A percentile compares a stretch with the other conserved stretches of the same genome.
Evolutionary conservation across 1,140 invertebrate genomes (phyloP).

Genomic region (Drosophila teissieri): DNA sequence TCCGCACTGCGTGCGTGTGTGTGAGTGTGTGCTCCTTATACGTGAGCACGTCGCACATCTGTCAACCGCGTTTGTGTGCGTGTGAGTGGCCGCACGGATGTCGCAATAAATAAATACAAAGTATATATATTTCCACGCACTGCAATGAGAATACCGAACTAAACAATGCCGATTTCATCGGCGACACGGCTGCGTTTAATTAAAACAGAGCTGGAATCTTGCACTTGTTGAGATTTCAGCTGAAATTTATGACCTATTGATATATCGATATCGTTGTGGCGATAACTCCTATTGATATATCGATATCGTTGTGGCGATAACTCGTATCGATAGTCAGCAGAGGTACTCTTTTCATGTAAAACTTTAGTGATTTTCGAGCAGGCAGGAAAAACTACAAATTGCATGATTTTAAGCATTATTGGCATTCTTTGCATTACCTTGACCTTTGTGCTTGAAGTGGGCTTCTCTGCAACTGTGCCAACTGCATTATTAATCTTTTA

Average conservation of each 20-base stretch:
- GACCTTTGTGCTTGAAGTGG: conserved; percentile 34
- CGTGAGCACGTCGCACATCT: conserved; percentile 37
- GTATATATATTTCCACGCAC: conserved; percentile 21
- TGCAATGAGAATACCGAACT: conserved; percentile 17
- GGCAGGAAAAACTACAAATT: conserved; percentile 5
- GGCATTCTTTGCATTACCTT: conserved; percentile 23
- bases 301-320: conserved; percentile 13
- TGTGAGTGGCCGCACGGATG: conserved; percentile 24
- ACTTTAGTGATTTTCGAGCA: not conserved
- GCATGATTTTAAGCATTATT: conserved; percentile 10
- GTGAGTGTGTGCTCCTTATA: conserved; percentile 13
- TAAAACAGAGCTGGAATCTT: conserved; percentile 22
- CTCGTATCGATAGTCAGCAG: conserved; percentile 6
- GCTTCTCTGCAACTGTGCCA: conserved; percentile 23
- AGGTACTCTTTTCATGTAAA: conserved; percentile 10
- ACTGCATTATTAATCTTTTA: not conserved
- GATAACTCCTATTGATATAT: conserved; percentile 1
- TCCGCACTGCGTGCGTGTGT: conserved; percentile 31
- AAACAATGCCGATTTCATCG: conserved; percentile 18
- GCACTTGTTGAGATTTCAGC: conserved; percentile 47
- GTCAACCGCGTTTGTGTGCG: conserved; percentile 18
- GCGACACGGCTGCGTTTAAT: conserved; percentile 16
- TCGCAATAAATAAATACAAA: conserved; percentile 49
- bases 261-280: conserved; percentile 22
- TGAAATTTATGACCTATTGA: conserved; percentile 10